These are phyloP conservation scores for Acipenser oxyrinchus DNA, from an alignment of 2,797 vertebrate genomes.

Conservation along the genomic window DNA sequence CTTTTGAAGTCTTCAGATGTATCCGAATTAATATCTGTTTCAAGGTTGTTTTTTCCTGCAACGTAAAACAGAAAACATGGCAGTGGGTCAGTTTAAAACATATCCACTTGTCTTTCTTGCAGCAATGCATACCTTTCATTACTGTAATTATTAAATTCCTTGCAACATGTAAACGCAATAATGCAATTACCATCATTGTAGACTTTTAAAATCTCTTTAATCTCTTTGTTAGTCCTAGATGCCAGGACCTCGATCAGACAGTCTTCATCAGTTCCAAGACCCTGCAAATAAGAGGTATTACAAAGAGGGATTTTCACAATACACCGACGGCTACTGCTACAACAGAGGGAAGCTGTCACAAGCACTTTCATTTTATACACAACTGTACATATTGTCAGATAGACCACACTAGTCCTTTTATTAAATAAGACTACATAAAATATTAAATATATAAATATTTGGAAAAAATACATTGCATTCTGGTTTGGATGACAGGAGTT, in stretches of 20 bases:
- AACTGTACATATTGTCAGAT: neutral
- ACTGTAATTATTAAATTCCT: neutral
- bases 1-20: conserved; percentile 79
- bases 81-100: neutral
- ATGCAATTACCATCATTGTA: conserved; percentile 72
- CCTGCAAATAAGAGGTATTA: conserved; percentile 47
- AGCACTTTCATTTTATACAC: too few species aligned
- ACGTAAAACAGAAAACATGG: conserved; percentile 20
- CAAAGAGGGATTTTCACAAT: too few species aligned
- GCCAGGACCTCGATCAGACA: conserved; percentile 79
- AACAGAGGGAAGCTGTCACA: neutral
- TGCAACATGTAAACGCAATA: neutral
- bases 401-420: too few species aligned
- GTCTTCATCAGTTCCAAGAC: conserved; percentile 86
- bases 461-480: too few species aligned
- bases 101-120: neutral
- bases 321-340: neutral
- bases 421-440: too few species aligned
- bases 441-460: too few species aligned
- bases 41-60: conserved; percentile 85
- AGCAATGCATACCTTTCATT: neutral
- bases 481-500: too few species aligned
- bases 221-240: conserved; percentile 76
- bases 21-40: conserved; percentile 72
- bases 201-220: conserved; percentile 61